These are phyloP conservation scores for Eriocheir sinensis DNA, from an alignment of 1,140 invertebrate species.

Conservation along the genomic window DNA sequence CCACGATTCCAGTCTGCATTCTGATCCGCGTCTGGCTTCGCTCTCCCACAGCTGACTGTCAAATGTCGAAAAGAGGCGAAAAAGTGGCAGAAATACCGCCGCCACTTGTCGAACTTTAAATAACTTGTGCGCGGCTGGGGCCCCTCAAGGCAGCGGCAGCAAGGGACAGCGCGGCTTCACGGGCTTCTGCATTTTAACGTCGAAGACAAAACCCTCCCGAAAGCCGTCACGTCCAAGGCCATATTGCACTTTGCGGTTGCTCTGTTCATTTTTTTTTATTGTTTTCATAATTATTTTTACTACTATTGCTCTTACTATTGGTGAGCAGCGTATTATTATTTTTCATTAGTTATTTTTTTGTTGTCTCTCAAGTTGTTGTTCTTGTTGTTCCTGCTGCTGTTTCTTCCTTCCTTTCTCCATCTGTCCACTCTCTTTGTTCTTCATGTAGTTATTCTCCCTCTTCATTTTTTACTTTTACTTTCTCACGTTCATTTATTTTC, in stretches of 20 bases:
- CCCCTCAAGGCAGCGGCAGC: background rate
- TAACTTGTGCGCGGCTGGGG: background rate
- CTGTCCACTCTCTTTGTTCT: too few species aligned
- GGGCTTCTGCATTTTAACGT: background rate
- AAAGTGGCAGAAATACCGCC: background rate
- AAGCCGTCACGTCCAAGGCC: background rate
- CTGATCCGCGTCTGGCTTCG: background rate
- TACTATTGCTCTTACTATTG: background rate
- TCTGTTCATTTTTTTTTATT: too few species aligned
- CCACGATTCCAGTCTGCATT: background rate
- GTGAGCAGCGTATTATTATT: background rate
- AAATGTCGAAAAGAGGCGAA: background rate
- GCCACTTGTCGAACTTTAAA: background rate
- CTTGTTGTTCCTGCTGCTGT: too few species aligned
- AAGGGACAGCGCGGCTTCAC: background rate
- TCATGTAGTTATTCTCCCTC: too few species aligned
- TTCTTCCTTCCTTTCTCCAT: too few species aligned
- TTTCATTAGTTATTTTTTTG: too few species aligned
- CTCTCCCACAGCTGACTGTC: background rate
- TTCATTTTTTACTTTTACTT: too few species aligned
- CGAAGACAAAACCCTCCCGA: background rate
- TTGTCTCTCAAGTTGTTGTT: too few species aligned
- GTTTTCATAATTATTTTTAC: background rate
- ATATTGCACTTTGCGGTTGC: background rate
- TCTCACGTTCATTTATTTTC: too few species aligned